Conservation (phyloP, 1,140 invertebrate species). For the Drosophila equinoxialis region DNA sequence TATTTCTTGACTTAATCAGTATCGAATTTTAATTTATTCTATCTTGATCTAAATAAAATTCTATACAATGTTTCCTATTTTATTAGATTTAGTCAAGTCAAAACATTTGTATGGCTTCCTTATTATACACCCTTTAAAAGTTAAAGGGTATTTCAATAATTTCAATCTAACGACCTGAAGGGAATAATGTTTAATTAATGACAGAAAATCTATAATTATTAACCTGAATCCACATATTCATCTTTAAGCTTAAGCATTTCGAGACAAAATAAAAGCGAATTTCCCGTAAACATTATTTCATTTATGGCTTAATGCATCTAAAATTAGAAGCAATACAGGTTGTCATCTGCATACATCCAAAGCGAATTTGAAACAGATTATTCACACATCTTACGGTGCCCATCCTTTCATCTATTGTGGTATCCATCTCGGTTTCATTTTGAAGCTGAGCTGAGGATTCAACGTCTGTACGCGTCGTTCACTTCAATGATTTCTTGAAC, state of each 20-base stretch:
- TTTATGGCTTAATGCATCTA: conserved; percentile 1
- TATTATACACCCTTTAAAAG: too few species aligned
- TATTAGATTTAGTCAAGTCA: too few species aligned
- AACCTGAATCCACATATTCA: not conserved
- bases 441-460: not conserved
- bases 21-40: too few species aligned
- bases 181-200: conserved; percentile 1
- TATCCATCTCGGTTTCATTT: not conserved
- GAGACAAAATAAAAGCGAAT: not conserved
- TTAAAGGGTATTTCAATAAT: too few species aligned
- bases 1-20: too few species aligned
- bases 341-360: not conserved
- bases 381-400: not conserved
- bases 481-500: conserved; percentile 43
- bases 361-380: not conserved
- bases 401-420: not conserved
- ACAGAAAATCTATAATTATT: not conserved
- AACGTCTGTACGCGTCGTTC: conserved; percentile 46
- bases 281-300: not conserved
- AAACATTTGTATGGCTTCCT: too few species aligned
- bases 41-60: too few species aligned
- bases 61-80: too few species aligned
- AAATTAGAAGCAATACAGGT: not conserved
- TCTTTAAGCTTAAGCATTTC: not conserved
- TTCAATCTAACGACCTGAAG: too few species aligned